A percentile compares a stretch with the other conserved stretches of the same genome.
These are phyloP conservation scores for Nipponia nippon DNA, from an alignment of 2,113 vertebrate genomes.

Conservation along the genomic window DNA sequence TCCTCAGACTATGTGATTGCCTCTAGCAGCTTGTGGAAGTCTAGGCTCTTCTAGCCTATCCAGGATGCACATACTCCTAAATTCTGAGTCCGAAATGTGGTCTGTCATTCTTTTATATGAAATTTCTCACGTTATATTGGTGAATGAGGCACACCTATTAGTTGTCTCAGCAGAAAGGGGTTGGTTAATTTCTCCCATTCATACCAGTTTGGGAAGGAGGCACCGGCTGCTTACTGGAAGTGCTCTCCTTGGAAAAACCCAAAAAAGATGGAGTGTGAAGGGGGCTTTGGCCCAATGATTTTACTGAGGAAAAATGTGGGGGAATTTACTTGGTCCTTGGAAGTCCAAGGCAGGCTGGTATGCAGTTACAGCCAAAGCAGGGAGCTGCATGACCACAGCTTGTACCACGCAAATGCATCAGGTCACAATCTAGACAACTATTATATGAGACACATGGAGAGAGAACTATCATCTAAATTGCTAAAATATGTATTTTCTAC, in stretches of 20 bases:
- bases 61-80: neutral
- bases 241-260: neutral
- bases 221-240: neutral
- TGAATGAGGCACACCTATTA: neutral
- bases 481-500: neutral
- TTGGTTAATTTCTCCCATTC: neutral
- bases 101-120: neutral
- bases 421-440: neutral
- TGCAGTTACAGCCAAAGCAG: neutral
- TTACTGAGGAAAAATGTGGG: neutral
- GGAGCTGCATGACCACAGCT: neutral
- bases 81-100: neutral
- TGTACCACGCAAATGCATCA: neutral
- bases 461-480: neutral
- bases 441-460: neutral
- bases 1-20: neutral
- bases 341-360: neutral
- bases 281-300: neutral
- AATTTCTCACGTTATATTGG: neutral
- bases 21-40: neutral
- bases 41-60: neutral
- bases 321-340: neutral
- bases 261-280: neutral
- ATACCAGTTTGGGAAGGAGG: neutral
- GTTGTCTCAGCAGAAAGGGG: neutral